phyloP scores from a whole-genome alignment of 2,888 invertebrate genomes.

The Drosophila meridiana region DNA sequence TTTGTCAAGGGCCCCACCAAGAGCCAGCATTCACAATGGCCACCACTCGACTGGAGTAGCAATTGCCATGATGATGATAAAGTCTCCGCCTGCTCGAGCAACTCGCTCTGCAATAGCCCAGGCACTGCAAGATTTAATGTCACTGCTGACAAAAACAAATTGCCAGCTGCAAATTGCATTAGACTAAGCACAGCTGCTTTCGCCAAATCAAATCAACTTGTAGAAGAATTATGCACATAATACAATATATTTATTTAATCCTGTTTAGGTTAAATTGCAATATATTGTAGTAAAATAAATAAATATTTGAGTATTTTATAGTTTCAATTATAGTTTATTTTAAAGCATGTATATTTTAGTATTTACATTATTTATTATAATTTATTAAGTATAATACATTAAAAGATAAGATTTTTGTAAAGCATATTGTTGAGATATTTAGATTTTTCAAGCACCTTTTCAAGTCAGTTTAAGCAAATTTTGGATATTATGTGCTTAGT shows the following conservation, averaged over 20 bases:
- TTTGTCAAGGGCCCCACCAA: slow-evolving; percentile 37
- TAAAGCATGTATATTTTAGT: background rate
- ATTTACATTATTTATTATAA: too few species aligned
- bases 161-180: slow-evolving; percentile 13
- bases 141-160: slow-evolving; percentile 7
- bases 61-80: slow-evolving; percentile 52
- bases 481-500: too few species aligned
- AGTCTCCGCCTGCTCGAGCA: slow-evolving; percentile 25
- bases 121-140: slow-evolving; percentile 11
- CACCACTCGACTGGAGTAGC: slow-evolving; percentile 51
- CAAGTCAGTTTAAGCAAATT: too few species aligned
- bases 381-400: too few species aligned
- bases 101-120: slow-evolving; percentile 37
- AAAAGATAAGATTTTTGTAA: too few species aligned
- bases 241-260: background rate
- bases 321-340: background rate
- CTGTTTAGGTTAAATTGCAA: background rate
- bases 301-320: background rate
- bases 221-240: background rate
- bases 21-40: slow-evolving; percentile 25
- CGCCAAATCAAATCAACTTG: background rate
- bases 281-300: background rate
- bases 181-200: slow-evolving; percentile 2
- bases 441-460: too few species aligned
- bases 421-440: too few species aligned